phyloP scores from a whole-genome alignment of 2,113 vertebrate genomes.

The Pelodiscus sinensis region DNA sequence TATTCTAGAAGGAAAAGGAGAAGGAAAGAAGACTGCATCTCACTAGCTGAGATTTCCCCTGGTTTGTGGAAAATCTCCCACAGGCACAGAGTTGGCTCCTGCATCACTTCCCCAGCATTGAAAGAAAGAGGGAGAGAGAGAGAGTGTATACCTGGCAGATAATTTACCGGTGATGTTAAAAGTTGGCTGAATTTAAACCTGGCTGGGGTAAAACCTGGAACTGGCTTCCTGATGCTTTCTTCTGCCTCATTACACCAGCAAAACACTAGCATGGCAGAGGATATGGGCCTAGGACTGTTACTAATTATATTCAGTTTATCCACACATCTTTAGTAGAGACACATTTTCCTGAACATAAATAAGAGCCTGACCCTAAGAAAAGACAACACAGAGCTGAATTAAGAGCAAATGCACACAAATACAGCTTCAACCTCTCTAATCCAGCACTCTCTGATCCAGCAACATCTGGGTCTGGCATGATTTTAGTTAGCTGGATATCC shows the following conservation, averaged over 20 bases:
- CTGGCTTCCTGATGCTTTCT: neutral
- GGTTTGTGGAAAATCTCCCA: too few relatives aligned
- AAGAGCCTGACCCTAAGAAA: neutral
- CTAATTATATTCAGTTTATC: neutral
- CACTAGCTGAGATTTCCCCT: neutral
- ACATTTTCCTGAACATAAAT: neutral
- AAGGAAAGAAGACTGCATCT: neutral
- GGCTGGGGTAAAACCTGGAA: neutral
- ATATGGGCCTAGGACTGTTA: neutral
- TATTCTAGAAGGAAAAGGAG: neutral
- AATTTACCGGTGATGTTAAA: neutral
- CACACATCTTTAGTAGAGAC: neutral
- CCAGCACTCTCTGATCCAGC: too few relatives aligned
- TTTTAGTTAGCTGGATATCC: too few relatives aligned
- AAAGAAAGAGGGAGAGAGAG: neutral
- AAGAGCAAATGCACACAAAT: neutral
- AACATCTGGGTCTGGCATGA: too few relatives aligned
- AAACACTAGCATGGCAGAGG: neutral
- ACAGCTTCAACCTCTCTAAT: too few relatives aligned
- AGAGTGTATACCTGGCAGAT: neutral
- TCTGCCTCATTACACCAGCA: neutral
- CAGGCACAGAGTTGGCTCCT: neutral
- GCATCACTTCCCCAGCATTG: neutral
- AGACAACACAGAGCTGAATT: neutral
- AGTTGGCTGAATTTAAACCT: neutral